Conservation (phyloP, 2,888 invertebrate species). For the Xanthorhoe designata region DNA sequence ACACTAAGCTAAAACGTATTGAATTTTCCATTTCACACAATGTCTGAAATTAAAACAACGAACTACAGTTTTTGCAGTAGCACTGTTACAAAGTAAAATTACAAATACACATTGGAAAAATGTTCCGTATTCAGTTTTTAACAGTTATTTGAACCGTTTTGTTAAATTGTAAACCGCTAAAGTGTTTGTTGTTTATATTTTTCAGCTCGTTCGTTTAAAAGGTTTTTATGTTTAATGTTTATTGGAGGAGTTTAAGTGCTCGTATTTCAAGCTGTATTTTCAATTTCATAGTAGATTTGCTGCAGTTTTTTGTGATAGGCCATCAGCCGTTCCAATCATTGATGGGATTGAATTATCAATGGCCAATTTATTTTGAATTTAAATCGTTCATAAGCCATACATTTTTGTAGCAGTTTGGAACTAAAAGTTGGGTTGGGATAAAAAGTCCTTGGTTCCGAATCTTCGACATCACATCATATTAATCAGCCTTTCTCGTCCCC, state of each 20-base stretch:
- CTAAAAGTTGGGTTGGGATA: not conserved
- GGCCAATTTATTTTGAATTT: not conserved
- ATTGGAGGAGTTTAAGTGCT: constrained; percentile 63
- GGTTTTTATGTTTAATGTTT: constrained; percentile 28
- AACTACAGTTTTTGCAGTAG: constrained; percentile 32
- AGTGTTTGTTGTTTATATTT: constrained; percentile 32
- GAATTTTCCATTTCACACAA: constrained; percentile 17
- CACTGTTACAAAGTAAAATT: constrained; percentile 34
- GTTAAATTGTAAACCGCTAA: constrained; percentile 40
- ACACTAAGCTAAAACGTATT: constrained; percentile 9
- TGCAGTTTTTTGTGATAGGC: not conserved
- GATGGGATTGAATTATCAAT: not conserved
- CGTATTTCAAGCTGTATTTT: constrained; percentile 16
- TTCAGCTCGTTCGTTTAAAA: constrained; percentile 19
- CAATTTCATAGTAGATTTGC: constrained; percentile 13
- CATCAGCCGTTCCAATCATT: not conserved
- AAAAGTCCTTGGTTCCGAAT: too few species aligned
- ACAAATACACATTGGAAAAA: constrained; percentile 30
- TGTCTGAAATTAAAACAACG: constrained; percentile 18
- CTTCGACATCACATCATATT: too few species aligned
- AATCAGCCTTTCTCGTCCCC: too few species aligned
- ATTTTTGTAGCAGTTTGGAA: too few species aligned
- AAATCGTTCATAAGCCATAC: not conserved
- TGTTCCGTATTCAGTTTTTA: constrained; percentile 25
- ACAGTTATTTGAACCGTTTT: constrained; percentile 37